Percentiles rank a stretch among this genome's conserved stretches.
Conservation (phyloP, 2,888 invertebrate genomes). For the Chrysomela aeneicollis region DNA sequence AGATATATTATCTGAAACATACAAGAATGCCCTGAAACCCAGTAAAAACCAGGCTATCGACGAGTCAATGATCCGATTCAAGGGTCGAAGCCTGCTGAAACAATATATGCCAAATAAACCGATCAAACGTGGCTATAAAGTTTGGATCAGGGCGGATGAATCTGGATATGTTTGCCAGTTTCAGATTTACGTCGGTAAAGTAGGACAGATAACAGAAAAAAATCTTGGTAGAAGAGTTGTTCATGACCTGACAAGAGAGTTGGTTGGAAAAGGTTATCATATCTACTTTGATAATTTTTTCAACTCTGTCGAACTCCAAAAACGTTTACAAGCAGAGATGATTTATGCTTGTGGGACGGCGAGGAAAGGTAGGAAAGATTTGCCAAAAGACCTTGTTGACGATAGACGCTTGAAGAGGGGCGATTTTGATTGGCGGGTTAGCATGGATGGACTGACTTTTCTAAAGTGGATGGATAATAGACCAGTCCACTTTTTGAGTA, state of each 20-base stretch:
- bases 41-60: slow-evolving; percentile 27
- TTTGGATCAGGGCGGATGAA: slow-evolving; percentile 38
- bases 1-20: too few relatives aligned
- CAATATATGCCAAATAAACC: slow-evolving; percentile 51
- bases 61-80: slow-evolving; percentile 43
- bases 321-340: slow-evolving; percentile 11
- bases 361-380: slow-evolving; percentile 15
- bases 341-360: slow-evolving; percentile 19
- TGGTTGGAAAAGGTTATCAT: slow-evolving; percentile 31
- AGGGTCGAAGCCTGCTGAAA: slow-evolving; percentile 38
- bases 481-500: slow-evolving; percentile 12
- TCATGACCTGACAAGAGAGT: slow-evolving; percentile 10
- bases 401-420: slow-evolving; percentile 30
- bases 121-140: slow-evolving; percentile 50
- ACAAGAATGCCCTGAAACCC: not conserved
- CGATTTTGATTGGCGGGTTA: slow-evolving; percentile 17
- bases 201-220: slow-evolving; percentile 23
- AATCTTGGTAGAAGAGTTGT: slow-evolving; percentile 6
- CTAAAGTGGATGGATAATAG: slow-evolving; percentile 16
- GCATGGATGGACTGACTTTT: not conserved
- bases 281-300: slow-evolving; percentile 44
- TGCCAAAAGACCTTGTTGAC: slow-evolving; percentile 12
- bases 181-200: slow-evolving; percentile 48
- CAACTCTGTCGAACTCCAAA: slow-evolving; percentile 22
- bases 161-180: slow-evolving; percentile 37